Base-by-base conservation (phyloP, 2,797 vertebrate genomes). In the Gephyroberyx darwinii region DNA sequence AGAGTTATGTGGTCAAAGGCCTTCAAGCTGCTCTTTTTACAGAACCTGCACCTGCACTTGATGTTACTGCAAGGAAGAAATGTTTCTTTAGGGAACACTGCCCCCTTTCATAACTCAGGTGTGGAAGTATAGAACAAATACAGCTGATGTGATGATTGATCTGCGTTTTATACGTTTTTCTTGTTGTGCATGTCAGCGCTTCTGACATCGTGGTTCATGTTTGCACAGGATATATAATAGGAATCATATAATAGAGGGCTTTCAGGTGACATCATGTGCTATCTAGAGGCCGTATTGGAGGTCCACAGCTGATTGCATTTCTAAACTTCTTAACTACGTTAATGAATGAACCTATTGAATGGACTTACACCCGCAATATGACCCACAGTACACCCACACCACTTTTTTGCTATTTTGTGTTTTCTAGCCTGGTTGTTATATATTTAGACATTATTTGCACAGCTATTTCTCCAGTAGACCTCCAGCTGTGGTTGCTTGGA, bases 111-210 rank as follows among this genome's bases (percentile, higher is more conserved):
- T 81, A 52, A 48, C 17, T 20, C 31, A 13, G 16, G 20, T 71
- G n/a, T 68, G 10, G 35, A 50, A 30, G 26, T 22, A 52, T 41
- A 20, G 53, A 48, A 75, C 65, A 69, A 52, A 55, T 52, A 51
- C 20, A 54, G 56, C 56, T 62, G 52, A 61, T 41, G 64, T 75
- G 84, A 69, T 68, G 79, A 87, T 74, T 73, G 81, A 86, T 19
- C 5, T 58, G 39, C 12, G 13, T 37, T 79, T 48, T 65, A 66
- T 33, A 47, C 57, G 37, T 47, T 69, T 12, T 70, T 66, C 54
- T 57, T 10, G 2, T 54, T 64, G 67, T 63, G 53, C 62, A 64
- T 58, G 55, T 75, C 71, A 65, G 63, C 51, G 47, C 54, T 37
- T 59, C 64, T 77, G 70, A 70, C 37, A 30, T 14, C 45, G 61